Evolutionary conservation across 2,797 vertebrate species (phyloP).

Genomic region (Trachurus trachurus): DNA sequence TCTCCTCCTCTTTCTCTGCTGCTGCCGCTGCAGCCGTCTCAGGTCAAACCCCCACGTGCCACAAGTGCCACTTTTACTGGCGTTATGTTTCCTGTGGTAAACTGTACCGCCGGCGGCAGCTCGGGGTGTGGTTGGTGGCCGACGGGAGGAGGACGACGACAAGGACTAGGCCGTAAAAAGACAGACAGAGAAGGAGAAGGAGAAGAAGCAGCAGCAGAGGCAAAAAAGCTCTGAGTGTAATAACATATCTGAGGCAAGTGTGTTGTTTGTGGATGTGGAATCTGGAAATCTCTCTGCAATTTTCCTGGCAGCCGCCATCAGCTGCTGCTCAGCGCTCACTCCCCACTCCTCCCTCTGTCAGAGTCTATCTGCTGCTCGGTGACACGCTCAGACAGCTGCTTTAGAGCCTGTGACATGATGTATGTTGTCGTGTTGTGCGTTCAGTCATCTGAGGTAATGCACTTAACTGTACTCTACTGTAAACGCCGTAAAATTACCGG

Average conservation of each 20-base stretch:
- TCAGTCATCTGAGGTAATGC: constrained; percentile 34
- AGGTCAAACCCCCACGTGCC: constrained; percentile 30
- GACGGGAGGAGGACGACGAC: constrained; percentile 9
- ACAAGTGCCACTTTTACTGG: constrained; percentile 35
- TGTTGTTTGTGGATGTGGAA: constrained; percentile 85
- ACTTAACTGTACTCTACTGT: background rate
- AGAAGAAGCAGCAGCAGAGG: constrained; percentile 47
- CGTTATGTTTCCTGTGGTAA: constrained; percentile 35
- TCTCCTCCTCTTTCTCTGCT: constrained; percentile 22
- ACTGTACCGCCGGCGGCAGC: background rate
- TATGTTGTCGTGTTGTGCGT: constrained; percentile 13
- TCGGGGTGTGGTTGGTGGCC: constrained; percentile 41
- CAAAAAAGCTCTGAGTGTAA: constrained; percentile 47
- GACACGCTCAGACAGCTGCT: constrained; percentile 58
- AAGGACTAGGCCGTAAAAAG: constrained; percentile 25
- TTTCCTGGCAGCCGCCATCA: constrained; percentile 77
- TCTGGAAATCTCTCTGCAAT: constrained; percentile 77
- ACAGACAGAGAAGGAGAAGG: constrained; percentile 7
- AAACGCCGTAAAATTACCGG: background rate
- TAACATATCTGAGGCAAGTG: constrained; percentile 72
- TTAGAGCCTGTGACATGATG: background rate
- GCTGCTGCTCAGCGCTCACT: constrained; percentile 51
- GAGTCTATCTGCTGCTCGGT: constrained; percentile 18
- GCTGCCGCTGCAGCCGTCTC: constrained; percentile 17
- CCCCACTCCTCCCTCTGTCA: constrained; percentile 39